A percentile compares a stretch with the other conserved stretches of the same genome.
phyloP scores from a whole-genome alignment of 2,113 vertebrate species.

The Eudyptes chrysolophus region DNA sequence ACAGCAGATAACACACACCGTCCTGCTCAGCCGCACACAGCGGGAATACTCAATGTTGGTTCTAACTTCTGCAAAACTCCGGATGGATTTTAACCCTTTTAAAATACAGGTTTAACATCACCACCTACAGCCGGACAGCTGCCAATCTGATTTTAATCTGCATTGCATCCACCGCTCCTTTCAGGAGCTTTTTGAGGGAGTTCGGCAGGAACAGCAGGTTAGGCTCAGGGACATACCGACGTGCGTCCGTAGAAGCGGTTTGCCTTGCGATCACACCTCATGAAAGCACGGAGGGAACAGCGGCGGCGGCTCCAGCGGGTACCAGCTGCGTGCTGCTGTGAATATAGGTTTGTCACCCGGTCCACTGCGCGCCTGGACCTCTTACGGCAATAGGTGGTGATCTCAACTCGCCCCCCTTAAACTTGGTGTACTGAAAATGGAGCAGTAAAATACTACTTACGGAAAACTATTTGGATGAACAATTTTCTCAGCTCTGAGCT shows the following conservation, averaged over 20 bases:
- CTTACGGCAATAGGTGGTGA: fast-evolving
- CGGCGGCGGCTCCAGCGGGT: fast-evolving
- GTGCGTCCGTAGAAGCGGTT: fast-evolving
- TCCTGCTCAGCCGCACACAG: fast-evolving
- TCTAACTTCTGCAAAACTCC: neutral
- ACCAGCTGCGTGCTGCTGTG: fast-evolving
- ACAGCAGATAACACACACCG: fast-evolving
- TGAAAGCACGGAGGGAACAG: fast-evolving
- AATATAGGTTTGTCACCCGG: neutral
- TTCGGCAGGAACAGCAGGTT: neutral
- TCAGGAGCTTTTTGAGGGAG: neutral
- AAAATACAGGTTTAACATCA: neutral
- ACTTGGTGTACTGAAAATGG: neutral
- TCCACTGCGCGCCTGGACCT: too few relatives aligned
- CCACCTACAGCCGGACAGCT: neutral
- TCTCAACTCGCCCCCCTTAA: too few relatives aligned
- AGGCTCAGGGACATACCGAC: fast-evolving
- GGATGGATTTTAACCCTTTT: neutral
- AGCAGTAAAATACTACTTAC: neutral
- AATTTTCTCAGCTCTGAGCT: neutral
- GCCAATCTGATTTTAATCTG: neutral
- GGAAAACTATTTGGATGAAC: neutral
- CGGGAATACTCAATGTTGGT: fast-evolving
- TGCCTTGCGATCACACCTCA: too few relatives aligned
- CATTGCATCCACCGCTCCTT: neutral